Percentiles rank a stretch among this genome's conserved stretches.
Conservation (phyloP, 2,113 vertebrate species). For the Eudyptes chrysolophus region DNA sequence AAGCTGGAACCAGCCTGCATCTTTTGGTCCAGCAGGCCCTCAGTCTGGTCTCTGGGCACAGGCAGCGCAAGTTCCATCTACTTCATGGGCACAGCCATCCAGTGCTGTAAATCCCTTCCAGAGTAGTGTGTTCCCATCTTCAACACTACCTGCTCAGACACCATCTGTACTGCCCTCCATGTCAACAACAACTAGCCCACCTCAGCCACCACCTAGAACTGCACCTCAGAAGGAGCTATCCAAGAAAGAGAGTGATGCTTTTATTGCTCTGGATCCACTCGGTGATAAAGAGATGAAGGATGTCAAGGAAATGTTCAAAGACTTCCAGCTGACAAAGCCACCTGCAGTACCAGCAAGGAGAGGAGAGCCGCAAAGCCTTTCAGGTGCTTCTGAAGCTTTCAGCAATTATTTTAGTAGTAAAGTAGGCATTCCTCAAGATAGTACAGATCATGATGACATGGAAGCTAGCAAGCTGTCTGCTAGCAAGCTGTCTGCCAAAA, state of each 20-base stretch:
- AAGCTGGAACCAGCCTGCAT: slow-evolving; percentile 80
- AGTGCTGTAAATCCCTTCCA: slow-evolving; percentile 83
- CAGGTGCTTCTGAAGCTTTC: slow-evolving; percentile 70
- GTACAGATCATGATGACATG: slow-evolving; percentile 75
- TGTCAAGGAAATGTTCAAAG: slow-evolving; percentile 95
- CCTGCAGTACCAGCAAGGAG: slow-evolving; percentile 86
- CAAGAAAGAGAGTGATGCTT: slow-evolving; percentile 85
- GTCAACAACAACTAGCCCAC: slow-evolving; percentile 46
- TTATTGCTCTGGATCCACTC: slow-evolving; percentile 90
- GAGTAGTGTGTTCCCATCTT: slow-evolving; percentile 67
- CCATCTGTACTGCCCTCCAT: slow-evolving; percentile 37
- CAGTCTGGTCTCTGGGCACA: slow-evolving; percentile 78
- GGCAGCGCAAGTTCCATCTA: slow-evolving; percentile 37
- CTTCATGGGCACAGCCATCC: slow-evolving; percentile 75
- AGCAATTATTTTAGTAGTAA: slow-evolving; percentile 81
- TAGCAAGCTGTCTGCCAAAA: slow-evolving; percentile 70
- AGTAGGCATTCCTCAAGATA: slow-evolving; percentile 78
- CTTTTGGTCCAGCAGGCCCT: slow-evolving; percentile 66
- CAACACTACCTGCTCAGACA: neutral
- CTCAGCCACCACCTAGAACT: slow-evolving; percentile 83
- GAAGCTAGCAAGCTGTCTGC: slow-evolving; percentile 76
- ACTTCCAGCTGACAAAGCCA: slow-evolving; percentile 89
- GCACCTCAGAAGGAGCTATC: slow-evolving; percentile 74
- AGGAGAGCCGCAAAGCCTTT: slow-evolving; percentile 73
- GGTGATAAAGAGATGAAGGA: slow-evolving; percentile 90